phyloP scores from a whole-genome alignment of 2,888 invertebrate genomes.

The Papilio protenor region DNA sequence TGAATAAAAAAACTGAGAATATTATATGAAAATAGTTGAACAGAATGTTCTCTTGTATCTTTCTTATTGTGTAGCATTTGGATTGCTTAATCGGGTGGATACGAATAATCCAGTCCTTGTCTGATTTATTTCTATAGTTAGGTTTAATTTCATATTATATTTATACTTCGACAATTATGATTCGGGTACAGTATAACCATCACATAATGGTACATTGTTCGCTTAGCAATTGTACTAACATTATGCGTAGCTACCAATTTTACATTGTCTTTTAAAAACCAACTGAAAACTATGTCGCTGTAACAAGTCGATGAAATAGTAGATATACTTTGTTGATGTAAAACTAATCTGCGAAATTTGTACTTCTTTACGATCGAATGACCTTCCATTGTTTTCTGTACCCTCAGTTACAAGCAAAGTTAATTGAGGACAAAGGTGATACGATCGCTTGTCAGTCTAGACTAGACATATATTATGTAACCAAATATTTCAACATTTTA shows the following conservation, averaged over 20 bases:
- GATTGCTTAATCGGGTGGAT: neutral
- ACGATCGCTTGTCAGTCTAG: slow-evolving; percentile 13
- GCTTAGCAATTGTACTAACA: neutral
- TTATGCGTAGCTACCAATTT: neutral
- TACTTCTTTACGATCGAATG: slow-evolving; percentile 8
- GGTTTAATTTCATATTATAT: neutral
- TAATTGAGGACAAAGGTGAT: slow-evolving; percentile 7
- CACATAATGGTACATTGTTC: neutral
- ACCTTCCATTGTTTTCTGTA: slow-evolving; percentile 19
- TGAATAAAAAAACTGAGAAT: slow-evolving; percentile 6
- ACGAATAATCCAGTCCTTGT: neutral
- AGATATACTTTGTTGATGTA: slow-evolving; percentile 6
- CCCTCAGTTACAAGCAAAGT: slow-evolving; percentile 8
- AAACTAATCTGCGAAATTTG: slow-evolving; percentile 7
- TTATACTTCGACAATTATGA: neutral
- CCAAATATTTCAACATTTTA: neutral
- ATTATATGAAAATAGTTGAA: slow-evolving; percentile 8
- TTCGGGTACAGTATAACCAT: too few species aligned
- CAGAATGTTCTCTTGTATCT: neutral
- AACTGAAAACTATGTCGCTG: neutral
- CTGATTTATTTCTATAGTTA: neutral
- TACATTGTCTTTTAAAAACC: neutral
- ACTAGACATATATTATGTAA: neutral
- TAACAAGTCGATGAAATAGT: neutral
- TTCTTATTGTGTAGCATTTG: slow-evolving; percentile 14